Evolutionary conservation across 2,113 vertebrate species (phyloP).

Genomic region (Pelecanoides urinatrix): DNA sequence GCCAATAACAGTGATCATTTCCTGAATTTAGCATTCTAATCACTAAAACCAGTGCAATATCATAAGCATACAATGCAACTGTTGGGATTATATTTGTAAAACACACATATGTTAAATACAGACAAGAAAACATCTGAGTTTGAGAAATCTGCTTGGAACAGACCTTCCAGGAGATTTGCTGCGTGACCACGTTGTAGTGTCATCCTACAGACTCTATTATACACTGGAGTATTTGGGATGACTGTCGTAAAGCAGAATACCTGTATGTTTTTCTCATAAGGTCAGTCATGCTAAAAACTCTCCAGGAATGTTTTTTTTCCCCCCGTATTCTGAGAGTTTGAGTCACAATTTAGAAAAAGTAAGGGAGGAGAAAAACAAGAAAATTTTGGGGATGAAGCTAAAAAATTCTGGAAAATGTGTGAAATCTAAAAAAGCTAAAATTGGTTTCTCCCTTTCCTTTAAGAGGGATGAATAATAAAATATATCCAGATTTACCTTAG

Average conservation of each 20-base stretch:
- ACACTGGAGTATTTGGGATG: not conserved
- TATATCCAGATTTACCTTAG: not conserved
- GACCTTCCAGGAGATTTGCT: not conserved
- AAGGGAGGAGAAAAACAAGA: not conserved
- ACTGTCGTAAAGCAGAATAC: not conserved
- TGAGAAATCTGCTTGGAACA: not conserved
- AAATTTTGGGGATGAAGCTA: not conserved
- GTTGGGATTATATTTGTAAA: not conserved
- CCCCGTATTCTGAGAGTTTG: not conserved
- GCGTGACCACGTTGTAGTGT: not conserved
- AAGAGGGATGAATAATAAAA: not conserved
- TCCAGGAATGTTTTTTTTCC: not conserved
- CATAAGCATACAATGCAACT: not conserved
- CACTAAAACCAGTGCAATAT: not conserved
- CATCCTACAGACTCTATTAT: fast-evolving
- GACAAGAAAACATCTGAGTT: not conserved
- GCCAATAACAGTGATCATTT: not conserved
- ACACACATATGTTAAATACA: not conserved
- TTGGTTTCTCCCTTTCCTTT: not conserved
- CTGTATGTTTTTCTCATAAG: not conserved
- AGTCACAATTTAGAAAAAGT: not conserved
- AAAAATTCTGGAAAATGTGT: not conserved
- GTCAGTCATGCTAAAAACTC: not conserved
- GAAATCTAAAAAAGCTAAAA: not conserved
- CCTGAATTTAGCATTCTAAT: not conserved